These are phyloP conservation scores for Ctenopoma kingsleyae DNA, from an alignment of 2,797 vertebrate genomes.

Conservation along the genomic window DNA sequence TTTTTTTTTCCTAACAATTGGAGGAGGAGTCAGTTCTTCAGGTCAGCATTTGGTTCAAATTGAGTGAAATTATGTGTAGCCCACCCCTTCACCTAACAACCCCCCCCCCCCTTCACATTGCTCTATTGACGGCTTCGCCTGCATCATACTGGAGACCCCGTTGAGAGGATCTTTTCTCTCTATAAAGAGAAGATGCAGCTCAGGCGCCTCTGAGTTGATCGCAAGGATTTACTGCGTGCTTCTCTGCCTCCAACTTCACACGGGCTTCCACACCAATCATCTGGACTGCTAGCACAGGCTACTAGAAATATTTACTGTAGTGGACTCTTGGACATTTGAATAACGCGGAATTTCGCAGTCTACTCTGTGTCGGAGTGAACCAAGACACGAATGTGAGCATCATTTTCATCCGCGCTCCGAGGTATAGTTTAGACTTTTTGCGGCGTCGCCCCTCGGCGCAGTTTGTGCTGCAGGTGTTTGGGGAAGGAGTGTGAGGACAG, in stretches of 20 bases:
- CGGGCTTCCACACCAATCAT: conserved; percentile 26
- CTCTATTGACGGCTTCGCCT: conserved; percentile 77
- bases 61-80: conserved; percentile 80
- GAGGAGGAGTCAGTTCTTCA: conserved; percentile 64
- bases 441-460: conserved; percentile 57
- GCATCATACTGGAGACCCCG: conserved; percentile 87
- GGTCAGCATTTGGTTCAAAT: conserved; percentile 83
- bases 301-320: conserved; percentile 3
- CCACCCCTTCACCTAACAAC: conserved; percentile 78
- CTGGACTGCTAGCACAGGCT: conserved; percentile 34
- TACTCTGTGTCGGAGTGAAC: conserved; percentile 25
- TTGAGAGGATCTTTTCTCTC: conserved; percentile 86
- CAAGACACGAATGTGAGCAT: conserved; percentile 50
- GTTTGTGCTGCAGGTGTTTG: conserved; percentile 77
- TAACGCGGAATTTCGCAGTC: conserved; percentile 48
- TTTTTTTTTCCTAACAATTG: conserved; percentile 59
- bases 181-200: conserved; percentile 88
- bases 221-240: conserved; percentile 81
- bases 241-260: conserved; percentile 77
- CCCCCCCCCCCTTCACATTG: conserved; percentile 52
- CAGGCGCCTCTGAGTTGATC: conserved; percentile 84
- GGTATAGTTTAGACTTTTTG: conserved; percentile 39
- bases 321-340: conserved; percentile 44
- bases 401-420: conserved; percentile 15
- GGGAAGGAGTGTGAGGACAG: conserved; percentile 67